Conservation (phyloP, 2,888 invertebrate species). For the Vandiemenella viatica region DNA sequence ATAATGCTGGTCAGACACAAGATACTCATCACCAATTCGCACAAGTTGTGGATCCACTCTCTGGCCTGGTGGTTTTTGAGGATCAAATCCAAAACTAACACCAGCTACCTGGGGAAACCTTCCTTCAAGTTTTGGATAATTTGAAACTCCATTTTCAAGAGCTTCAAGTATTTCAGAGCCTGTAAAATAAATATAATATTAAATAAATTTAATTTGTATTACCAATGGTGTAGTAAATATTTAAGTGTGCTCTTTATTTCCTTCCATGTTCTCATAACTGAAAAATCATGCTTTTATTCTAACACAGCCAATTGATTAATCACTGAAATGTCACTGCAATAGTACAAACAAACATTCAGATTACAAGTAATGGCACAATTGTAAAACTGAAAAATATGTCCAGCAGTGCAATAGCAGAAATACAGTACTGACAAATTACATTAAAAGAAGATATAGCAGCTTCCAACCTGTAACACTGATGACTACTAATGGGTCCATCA, state of each 20-base stretch:
- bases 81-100: constrained; percentile 60
- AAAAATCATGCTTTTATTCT: no score
- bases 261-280: no score
- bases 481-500: constrained; percentile 69
- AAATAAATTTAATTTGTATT: no score
- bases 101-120: constrained; percentile 78
- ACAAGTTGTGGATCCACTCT: constrained; percentile 55
- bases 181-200: no score
- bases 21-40: constrained; percentile 70
- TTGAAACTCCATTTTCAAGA: constrained; percentile 70
- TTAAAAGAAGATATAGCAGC: no score
- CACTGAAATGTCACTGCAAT: no score
- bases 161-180: constrained; percentile 51
- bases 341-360: neutral
- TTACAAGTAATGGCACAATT: neutral
- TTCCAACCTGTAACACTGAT: constrained; percentile 49
- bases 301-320: no score
- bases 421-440: neutral
- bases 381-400: neutral
- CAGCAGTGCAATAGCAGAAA: neutral
- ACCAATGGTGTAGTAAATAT: no score
- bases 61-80: constrained; percentile 48
- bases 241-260: no score
- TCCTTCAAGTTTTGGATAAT: constrained; percentile 77
- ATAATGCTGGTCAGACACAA: constrained; percentile 55